These are phyloP conservation scores for Psilopogon haemacephalus DNA, from an alignment of 2,113 vertebrate genomes.

Conservation along the genomic window DNA sequence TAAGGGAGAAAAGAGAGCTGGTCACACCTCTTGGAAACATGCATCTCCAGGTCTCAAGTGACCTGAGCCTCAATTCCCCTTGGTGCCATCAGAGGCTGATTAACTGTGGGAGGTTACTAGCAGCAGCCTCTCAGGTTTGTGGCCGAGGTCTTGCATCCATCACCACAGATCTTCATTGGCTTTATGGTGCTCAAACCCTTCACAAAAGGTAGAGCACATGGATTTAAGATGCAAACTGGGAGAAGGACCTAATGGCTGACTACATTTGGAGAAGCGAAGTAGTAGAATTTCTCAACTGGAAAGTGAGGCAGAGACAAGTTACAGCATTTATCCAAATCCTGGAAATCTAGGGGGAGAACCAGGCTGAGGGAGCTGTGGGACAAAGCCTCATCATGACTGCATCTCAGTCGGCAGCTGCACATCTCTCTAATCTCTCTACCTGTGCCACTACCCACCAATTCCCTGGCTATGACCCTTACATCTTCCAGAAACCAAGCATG, in stretches of 20 bases:
- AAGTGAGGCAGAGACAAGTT: not conserved
- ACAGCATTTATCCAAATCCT: not conserved
- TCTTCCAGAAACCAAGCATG: not conserved
- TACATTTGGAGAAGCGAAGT: not conserved
- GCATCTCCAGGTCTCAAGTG: not conserved
- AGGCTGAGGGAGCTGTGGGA: not conserved
- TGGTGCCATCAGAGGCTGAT: not conserved
- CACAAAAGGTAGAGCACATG: not conserved
- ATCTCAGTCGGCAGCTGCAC: not conserved
- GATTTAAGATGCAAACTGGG: not conserved
- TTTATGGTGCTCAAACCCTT: not conserved
- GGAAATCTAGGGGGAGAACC: not conserved
- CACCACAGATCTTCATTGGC: not conserved
- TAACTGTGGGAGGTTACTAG: not conserved
- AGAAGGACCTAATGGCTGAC: not conserved
- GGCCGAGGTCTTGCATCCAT: not conserved
- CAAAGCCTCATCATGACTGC: not conserved
- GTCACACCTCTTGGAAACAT: not conserved
- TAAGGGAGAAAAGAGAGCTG: not conserved
- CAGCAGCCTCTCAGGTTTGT: not conserved
- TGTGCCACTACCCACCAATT: not conserved
- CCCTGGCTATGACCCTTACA: rapidly evolving
- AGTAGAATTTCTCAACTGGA: not conserved
- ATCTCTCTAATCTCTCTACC: not conserved
- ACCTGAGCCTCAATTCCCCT: not conserved